Conservation (phyloP, 2,888 invertebrate genomes). For the Abrostola triplasia region DNA sequence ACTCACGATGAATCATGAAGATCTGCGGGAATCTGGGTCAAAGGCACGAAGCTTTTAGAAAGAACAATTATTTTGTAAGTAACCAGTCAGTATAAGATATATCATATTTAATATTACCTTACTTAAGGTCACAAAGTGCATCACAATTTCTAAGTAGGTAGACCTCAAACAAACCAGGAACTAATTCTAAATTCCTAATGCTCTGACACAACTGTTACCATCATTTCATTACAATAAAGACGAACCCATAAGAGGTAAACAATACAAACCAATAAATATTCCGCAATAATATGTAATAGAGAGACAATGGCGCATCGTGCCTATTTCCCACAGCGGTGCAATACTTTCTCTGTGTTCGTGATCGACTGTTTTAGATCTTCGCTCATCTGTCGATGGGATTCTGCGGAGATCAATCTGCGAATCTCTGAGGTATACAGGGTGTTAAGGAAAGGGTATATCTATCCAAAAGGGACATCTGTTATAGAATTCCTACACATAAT, state of each 20-base stretch:
- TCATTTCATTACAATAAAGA: background rate
- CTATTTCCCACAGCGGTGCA: conserved; percentile 53
- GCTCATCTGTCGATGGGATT: conserved; percentile 35
- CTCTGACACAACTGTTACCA: background rate
- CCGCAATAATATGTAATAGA: conserved; percentile 46
- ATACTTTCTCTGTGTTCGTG: conserved; percentile 73
- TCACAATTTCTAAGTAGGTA: too few species aligned
- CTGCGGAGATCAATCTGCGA: conserved; percentile 18
- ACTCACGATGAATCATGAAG: too few species aligned
- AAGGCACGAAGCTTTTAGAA: too few species aligned
- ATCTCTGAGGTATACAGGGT: too few species aligned
- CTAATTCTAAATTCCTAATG: background rate
- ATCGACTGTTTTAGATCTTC: conserved; percentile 61
- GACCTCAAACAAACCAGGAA: background rate
- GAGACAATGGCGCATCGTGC: conserved; percentile 50
- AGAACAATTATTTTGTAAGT: too few species aligned
- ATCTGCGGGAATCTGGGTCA: too few species aligned
- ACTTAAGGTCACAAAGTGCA: too few species aligned
- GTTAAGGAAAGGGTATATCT: too few species aligned
- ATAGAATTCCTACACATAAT: too few species aligned
- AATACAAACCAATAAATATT: conserved; percentile 40
- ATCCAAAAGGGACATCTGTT: too few species aligned
- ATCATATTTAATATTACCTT: too few species aligned
- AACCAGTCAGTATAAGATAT: too few species aligned
- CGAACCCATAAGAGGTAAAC: conserved; percentile 15